phyloP scores from a whole-genome alignment of 2,888 invertebrate genomes.

The Amphipoea lucens region DNA sequence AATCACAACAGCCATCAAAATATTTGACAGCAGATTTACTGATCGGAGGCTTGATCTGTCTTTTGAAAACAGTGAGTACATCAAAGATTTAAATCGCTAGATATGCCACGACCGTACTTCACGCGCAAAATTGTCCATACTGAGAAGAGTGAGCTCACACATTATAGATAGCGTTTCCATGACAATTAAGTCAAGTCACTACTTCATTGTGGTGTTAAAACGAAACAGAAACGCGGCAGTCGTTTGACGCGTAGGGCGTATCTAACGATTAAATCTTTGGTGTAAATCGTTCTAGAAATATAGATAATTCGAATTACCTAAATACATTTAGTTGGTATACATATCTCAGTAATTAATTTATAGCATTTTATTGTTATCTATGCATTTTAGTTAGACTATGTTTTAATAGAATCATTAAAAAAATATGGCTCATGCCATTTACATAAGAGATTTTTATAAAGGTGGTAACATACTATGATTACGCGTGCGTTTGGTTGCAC shows the following conservation, averaged over 20 bases:
- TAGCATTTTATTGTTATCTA: conserved; percentile 31
- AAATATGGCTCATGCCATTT: conserved; percentile 12
- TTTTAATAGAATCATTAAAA: not conserved
- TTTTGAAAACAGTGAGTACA: not conserved
- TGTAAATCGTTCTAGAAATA: not conserved
- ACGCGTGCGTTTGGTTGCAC: not conserved
- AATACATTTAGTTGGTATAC: conserved; percentile 2
- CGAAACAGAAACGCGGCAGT: not conserved
- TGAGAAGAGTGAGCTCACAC: not conserved
- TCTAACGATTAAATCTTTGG: not conserved
- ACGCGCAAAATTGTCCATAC: not conserved
- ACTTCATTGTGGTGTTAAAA: not conserved
- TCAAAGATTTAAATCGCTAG: not conserved
- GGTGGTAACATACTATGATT: not conserved
- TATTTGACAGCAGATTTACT: not conserved
- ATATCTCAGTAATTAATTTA: conserved; percentile 28
- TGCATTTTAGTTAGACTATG: conserved; percentile 42
- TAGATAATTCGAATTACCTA: not conserved
- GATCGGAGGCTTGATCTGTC: not conserved
- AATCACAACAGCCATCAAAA: not conserved
- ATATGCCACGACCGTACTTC: not conserved
- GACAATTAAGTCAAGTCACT: not conserved
- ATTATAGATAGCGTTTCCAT: not conserved
- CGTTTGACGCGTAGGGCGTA: not conserved
- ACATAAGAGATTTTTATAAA: not conserved